A percentile compares a stretch with the other conserved stretches of the same genome.
Evolutionary conservation across 1,140 invertebrate genomes (phyloP).

Genomic region (Varroa destructor): DNA sequence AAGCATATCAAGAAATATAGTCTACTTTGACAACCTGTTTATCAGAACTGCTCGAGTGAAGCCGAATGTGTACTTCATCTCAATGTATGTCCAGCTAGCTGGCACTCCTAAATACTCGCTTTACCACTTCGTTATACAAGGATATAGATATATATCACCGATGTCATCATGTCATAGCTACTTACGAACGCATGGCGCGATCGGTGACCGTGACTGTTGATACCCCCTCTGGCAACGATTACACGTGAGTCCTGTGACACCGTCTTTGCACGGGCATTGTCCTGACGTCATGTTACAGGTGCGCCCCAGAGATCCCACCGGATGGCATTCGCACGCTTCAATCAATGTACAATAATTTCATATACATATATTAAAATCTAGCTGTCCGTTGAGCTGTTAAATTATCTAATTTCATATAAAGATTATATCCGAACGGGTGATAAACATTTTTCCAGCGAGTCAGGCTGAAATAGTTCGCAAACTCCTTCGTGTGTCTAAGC

Average conservation of each 20-base stretch:
- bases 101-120: no score
- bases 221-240: slow-evolving; percentile 94
- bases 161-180: not conserved
- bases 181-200: slow-evolving; percentile 88
- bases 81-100: no score
- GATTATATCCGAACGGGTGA: not conserved
- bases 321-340: slow-evolving; percentile 91
- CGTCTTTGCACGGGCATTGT: slow-evolving; percentile 98
- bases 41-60: no score
- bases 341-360: slow-evolving; percentile 40
- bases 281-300: slow-evolving; percentile 96
- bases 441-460: not conserved
- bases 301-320: slow-evolving; percentile 86
- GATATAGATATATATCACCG: no score
- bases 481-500: not conserved
- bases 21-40: no score
- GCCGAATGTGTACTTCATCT: no score
- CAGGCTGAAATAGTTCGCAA: not conserved
- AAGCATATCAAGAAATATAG: no score
- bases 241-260: slow-evolving; percentile 89
- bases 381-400: slow-evolving; percentile 34
- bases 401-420: not conserved
- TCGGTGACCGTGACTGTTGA: slow-evolving; percentile 88
- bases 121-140: no score
- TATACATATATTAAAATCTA: slow-evolving; percentile 34